Evolutionary conservation across 2,888 invertebrate species (phyloP).

Genomic region (Rhimphoctona megacephalus): DNA sequence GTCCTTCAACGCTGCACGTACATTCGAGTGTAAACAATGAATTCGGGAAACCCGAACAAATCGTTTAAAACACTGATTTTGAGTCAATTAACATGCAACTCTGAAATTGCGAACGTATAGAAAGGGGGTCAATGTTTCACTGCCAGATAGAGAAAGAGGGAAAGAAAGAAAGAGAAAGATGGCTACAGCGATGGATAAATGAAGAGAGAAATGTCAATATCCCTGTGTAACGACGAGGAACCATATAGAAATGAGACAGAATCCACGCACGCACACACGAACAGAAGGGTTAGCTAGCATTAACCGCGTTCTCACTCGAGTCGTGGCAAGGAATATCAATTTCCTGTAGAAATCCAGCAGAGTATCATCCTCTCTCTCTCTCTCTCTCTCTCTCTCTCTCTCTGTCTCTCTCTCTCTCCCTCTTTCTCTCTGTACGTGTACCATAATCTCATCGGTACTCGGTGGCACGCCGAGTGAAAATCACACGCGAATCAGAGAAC

Average conservation of each 20-base stretch:
- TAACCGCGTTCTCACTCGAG: constrained; percentile 65
- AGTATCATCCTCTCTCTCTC: constrained; percentile 10
- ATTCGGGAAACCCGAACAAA: constrained; percentile 61
- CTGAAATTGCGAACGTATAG: constrained; percentile 42
- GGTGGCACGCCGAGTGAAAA: constrained; percentile 35
- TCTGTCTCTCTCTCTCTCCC: constrained; percentile 9
- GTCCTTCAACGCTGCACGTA: constrained; percentile 35
- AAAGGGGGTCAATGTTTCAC: constrained; percentile 63
- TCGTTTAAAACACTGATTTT: constrained; percentile 69
- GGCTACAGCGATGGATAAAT: constrained; percentile 31
- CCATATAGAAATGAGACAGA: constrained; percentile 21
- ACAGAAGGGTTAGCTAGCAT: constrained; percentile 52
- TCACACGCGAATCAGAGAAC: constrained; percentile 63
- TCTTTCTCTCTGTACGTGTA: constrained; percentile 17
- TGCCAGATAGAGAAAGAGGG: not conserved
- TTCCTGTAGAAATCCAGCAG: constrained; percentile 57
- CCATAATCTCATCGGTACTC: constrained; percentile 20
- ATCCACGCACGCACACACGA: not conserved
- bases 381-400: constrained; percentile 14
- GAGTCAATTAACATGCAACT: constrained; percentile 67
- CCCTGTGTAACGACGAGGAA: constrained; percentile 10
- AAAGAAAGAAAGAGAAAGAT: constrained; percentile 5
- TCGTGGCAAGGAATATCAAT: constrained; percentile 68
- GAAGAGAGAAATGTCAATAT: constrained; percentile 54
- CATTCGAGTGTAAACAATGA: constrained; percentile 63